phyloP scores from a whole-genome alignment of 2,888 invertebrate genomes.

The Argyra leucocephala region DNA sequence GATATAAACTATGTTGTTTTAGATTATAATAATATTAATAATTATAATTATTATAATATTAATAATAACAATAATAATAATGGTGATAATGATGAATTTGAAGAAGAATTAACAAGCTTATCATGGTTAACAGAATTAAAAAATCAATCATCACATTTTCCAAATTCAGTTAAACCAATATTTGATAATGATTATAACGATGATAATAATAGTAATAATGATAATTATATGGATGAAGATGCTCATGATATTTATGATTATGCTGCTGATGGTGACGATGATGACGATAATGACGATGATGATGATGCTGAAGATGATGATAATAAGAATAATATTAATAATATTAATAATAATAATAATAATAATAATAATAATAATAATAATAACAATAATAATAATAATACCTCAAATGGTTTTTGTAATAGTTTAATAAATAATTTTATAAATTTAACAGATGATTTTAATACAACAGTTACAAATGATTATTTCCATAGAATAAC shows the following conservation, averaged over 20 bases:
- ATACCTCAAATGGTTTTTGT: not conserved
- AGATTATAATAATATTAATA: too few species aligned
- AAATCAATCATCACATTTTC: conserved; percentile 37
- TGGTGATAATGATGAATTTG: conserved; percentile 28
- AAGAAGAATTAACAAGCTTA: conserved; percentile 38
- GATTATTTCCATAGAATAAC: too few species aligned
- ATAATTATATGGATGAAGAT: not conserved
- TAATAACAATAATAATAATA: not conserved
- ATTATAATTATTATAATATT: conserved; percentile 1
- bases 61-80: conserved; percentile 8
- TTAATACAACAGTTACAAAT: not conserved
- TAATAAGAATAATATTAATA: too few species aligned
- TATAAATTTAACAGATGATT: not conserved
- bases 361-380: not conserved
- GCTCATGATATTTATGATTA: not conserved
- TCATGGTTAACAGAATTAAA: conserved; percentile 39
- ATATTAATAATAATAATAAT: not conserved
- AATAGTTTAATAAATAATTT: not conserved
- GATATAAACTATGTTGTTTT: too few species aligned
- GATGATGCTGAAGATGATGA: not conserved
- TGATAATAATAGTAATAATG: conserved; percentile 13
- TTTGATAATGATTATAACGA: conserved; percentile 14
- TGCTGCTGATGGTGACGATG: not conserved
- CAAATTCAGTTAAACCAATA: conserved; percentile 28
- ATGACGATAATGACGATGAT: not conserved